Evolutionary conservation across 2,888 invertebrate species (phyloP).

Genomic region (Mycalesis mineus): DNA sequence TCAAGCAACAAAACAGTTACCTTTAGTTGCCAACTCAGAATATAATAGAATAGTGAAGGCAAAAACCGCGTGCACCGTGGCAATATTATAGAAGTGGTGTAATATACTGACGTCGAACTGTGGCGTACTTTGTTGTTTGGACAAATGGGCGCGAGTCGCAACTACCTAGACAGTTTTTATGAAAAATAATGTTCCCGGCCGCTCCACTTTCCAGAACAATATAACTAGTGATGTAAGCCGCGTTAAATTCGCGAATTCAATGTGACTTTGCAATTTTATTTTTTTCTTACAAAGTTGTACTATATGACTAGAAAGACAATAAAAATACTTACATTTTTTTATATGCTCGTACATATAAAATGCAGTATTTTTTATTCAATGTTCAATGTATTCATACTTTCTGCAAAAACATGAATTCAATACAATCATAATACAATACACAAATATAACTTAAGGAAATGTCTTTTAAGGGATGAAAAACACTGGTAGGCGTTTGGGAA

Average conservation of each 20-base stretch:
- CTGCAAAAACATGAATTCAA: no score
- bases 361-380: no score
- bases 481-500: no score
- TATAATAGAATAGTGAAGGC: slow-evolving; percentile 3
- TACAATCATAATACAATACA: no score
- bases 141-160: slow-evolving; percentile 50
- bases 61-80: neutral
- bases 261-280: neutral
- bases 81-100: slow-evolving; percentile 43
- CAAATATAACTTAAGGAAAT: no score
- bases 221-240: slow-evolving; percentile 29
- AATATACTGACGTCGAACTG: slow-evolving; percentile 55
- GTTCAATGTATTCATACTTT: no score
- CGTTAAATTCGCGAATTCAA: neutral
- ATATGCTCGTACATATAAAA: no score
- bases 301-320: neutral
- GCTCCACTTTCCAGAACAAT: slow-evolving; percentile 36
- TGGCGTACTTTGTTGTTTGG: slow-evolving; percentile 50
- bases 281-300: neutral
- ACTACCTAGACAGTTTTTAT: slow-evolving; percentile 47
- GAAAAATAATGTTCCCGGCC: slow-evolving; percentile 41
- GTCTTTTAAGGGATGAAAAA: no score
- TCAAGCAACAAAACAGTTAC: neutral
- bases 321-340: no score
- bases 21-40: neutral